Conservation (phyloP, 2,113 vertebrate species). For the Daphoenositta chrysoptera region DNA sequence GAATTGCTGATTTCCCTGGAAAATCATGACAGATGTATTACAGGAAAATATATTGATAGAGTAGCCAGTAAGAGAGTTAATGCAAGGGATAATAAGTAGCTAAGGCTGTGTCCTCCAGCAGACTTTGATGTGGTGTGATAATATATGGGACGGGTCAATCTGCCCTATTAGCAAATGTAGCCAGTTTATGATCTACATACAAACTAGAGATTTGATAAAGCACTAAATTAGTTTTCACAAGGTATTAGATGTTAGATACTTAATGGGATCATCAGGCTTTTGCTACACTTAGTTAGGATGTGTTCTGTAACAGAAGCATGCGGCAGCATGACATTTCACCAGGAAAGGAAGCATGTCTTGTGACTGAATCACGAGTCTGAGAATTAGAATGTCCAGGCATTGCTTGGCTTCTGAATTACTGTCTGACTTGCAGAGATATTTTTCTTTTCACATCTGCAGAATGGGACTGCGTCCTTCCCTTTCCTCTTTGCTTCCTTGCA, state of each 20-base stretch:
- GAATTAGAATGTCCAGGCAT: neutral
- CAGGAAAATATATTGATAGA: neutral
- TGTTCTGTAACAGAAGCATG: neutral
- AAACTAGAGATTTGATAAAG: constrained; percentile 69
- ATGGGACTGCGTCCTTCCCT: neutral
- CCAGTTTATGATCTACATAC: constrained; percentile 58
- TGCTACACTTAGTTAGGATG: constrained; percentile 45
- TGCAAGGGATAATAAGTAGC: constrained; percentile 40
- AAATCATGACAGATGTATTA: constrained; percentile 7
- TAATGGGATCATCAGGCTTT: constrained; percentile 55
- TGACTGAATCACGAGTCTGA: constrained; percentile 30
- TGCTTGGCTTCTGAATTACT: neutral
- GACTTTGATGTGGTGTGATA: constrained; percentile 20
- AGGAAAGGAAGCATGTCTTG: constrained; percentile 23
- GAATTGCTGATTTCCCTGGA: constrained; percentile 5
- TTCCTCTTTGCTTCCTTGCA: neutral
- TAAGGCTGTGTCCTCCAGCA: neutral
- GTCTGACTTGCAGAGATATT: neutral
- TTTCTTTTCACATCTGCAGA: neutral
- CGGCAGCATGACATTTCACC: constrained; percentile 25
- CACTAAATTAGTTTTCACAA: constrained; percentile 44
- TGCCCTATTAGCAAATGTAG: constrained; percentile 34
- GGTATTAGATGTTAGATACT: constrained; percentile 27
- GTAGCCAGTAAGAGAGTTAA: constrained; percentile 1
- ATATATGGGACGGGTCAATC: constrained; percentile 10